Percentiles rank a stretch among this genome's conserved stretches.
These are phyloP conservation scores for Dendronephthya gigantea DNA, from an alignment of 64 coral and sea anemone species.

Conservation along the genomic window DNA sequence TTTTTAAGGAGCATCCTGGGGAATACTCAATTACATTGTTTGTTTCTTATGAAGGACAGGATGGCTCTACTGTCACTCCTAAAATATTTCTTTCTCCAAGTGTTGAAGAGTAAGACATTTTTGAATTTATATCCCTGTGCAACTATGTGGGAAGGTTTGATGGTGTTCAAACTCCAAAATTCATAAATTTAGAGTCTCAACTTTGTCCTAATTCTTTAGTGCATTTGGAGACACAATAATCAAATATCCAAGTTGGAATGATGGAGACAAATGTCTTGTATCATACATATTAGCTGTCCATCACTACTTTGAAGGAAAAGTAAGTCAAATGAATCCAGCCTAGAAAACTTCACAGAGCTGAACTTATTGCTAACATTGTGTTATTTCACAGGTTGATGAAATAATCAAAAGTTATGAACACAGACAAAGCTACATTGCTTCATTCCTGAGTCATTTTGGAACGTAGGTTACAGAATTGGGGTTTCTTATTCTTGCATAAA, in stretches of 20 bases:
- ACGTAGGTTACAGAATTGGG: neutral
- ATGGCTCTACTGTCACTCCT: neutral
- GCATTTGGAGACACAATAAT: neutral
- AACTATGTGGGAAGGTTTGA: no score
- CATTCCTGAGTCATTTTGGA: neutral
- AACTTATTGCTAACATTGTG: no score
- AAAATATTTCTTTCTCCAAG: slow-evolving; percentile 11
- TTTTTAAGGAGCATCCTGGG: neutral
- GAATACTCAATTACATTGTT: neutral
- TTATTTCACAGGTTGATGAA: neutral
- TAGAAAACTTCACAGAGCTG: no score
- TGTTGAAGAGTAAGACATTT: neutral
- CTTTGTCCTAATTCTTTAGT: neutral
- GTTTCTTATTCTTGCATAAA: no score
- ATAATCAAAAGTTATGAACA: neutral
- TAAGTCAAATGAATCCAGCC: neutral
- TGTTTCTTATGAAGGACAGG: neutral
- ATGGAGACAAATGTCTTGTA: neutral
- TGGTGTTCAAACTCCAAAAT: neutral
- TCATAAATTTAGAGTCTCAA: neutral
- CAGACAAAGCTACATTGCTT: neutral
- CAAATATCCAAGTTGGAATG: neutral
- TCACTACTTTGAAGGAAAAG: neutral
- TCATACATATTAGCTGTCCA: neutral
- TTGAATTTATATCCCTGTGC: neutral